A percentile compares a stretch with the other conserved stretches of the same genome.
Conservation (phyloP, 1,140 invertebrate species). For the Bombus waltoni region DNA sequence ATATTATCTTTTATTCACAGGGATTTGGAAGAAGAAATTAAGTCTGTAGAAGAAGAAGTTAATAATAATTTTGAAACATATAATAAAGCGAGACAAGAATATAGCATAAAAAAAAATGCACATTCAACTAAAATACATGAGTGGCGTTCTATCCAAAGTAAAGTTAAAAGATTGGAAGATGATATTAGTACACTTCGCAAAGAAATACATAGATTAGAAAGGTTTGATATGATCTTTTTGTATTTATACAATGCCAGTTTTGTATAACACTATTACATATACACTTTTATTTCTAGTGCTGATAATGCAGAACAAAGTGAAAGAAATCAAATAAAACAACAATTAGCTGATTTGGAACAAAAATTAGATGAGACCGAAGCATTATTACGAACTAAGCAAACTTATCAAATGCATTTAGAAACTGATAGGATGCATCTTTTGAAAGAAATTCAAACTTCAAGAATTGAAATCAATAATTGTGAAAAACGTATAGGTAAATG, state of each 20-base stretch:
- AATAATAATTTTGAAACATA: slow-evolving; percentile 49
- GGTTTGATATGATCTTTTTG: slow-evolving; percentile 57
- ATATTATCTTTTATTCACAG: slow-evolving; percentile 48
- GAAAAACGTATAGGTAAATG: slow-evolving; percentile 74
- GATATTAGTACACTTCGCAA: slow-evolving; percentile 68
- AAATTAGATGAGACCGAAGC: slow-evolving; percentile 79
- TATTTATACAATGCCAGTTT: neutral
- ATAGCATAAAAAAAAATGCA: slow-evolving; percentile 52
- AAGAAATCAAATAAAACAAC: slow-evolving; percentile 59
- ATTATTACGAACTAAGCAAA: slow-evolving; percentile 79
- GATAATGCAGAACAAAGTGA: slow-evolving; percentile 56
- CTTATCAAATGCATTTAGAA: slow-evolving; percentile 81
- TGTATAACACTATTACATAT: slow-evolving; percentile 8
- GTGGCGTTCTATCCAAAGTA: slow-evolving; percentile 36
- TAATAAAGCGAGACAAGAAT: slow-evolving; percentile 59
- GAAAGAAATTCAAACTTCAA: slow-evolving; percentile 75
- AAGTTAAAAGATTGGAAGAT: slow-evolving; percentile 66
- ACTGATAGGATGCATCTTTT: slow-evolving; percentile 75
- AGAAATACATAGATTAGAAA: slow-evolving; percentile 74
- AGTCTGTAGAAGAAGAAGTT: slow-evolving; percentile 61
- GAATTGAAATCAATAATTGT: slow-evolving; percentile 70
- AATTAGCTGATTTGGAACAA: slow-evolving; percentile 67
- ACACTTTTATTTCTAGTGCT: slow-evolving; percentile 22
- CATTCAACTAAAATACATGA: slow-evolving; percentile 62
- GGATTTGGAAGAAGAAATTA: slow-evolving; percentile 61